Conservation (phyloP, 2,888 invertebrate genomes). For the Andrena bucephala region DNA sequence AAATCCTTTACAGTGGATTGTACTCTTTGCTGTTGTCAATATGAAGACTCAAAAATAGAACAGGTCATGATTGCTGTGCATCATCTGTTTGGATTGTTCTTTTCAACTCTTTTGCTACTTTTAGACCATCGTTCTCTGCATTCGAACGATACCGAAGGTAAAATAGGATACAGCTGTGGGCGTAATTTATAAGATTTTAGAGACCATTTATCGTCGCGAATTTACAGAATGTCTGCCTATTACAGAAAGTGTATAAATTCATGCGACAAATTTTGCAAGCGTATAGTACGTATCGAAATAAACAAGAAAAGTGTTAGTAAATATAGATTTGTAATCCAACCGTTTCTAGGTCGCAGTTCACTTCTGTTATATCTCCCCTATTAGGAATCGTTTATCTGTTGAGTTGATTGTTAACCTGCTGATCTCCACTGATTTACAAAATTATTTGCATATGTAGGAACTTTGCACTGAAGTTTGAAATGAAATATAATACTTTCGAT, state of each 20-base stretch:
- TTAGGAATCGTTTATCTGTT: no score
- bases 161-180: not conserved
- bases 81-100: not conserved
- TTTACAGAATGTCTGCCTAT: not conserved
- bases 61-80: not conserved
- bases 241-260: not conserved
- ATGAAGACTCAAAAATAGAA: not conserved
- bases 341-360: no score
- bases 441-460: no score
- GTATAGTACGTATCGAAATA: not conserved
- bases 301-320: not conserved
- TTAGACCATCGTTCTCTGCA: not conserved
- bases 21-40: not conserved
- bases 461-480: no score
- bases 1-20: not conserved
- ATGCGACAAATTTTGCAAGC: not conserved
- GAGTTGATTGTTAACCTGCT: no score
- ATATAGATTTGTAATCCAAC: no score
- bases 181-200: not conserved
- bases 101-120: not conserved
- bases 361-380: no score
- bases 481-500: no score
- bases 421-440: no score
- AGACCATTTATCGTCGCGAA: not conserved
- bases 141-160: conserved; percentile 2